Conservation (phyloP, 2,888 invertebrate species). For the Nymphalis urticae region DNA sequence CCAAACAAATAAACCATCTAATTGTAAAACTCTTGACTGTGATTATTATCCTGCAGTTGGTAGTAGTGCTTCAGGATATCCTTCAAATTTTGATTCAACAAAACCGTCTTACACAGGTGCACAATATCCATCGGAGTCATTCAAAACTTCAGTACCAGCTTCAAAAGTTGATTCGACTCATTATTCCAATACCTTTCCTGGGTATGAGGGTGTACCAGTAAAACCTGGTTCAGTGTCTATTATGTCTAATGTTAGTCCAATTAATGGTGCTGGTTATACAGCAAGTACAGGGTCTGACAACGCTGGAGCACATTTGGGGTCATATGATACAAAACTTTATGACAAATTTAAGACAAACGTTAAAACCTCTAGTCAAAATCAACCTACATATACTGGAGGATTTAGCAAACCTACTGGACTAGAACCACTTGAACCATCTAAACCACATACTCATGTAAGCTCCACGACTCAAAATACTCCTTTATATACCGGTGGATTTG, state of each 20-base stretch:
- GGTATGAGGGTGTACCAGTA: not conserved
- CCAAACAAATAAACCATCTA: slow-evolving; percentile 15
- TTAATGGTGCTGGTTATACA: slow-evolving; percentile 12
- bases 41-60: slow-evolving; percentile 18
- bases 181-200: slow-evolving; percentile 10
- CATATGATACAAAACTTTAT: not conserved
- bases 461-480: slow-evolving; percentile 38
- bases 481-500: slow-evolving; percentile 54
- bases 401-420: slow-evolving; percentile 46
- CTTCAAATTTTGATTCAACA: slow-evolving; percentile 9
- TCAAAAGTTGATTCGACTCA: slow-evolving; percentile 8
- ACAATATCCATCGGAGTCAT: not conserved
- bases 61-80: slow-evolving; percentile 3
- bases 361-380: slow-evolving; percentile 15
- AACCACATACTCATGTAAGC: slow-evolving; percentile 14
- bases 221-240: not conserved
- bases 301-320: not conserved
- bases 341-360: not conserved
- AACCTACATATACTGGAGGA: slow-evolving; percentile 45
- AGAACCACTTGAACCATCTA: slow-evolving; percentile 1
- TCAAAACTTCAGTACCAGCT: not conserved
- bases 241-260: not conserved
- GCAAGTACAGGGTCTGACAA: slow-evolving; percentile 16
- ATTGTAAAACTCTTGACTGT: slow-evolving; percentile 47
- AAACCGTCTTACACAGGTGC: slow-evolving; percentile 11